phyloP scores from a whole-genome alignment of 2,797 vertebrate genomes.

The Oreochromis mossambicus region DNA sequence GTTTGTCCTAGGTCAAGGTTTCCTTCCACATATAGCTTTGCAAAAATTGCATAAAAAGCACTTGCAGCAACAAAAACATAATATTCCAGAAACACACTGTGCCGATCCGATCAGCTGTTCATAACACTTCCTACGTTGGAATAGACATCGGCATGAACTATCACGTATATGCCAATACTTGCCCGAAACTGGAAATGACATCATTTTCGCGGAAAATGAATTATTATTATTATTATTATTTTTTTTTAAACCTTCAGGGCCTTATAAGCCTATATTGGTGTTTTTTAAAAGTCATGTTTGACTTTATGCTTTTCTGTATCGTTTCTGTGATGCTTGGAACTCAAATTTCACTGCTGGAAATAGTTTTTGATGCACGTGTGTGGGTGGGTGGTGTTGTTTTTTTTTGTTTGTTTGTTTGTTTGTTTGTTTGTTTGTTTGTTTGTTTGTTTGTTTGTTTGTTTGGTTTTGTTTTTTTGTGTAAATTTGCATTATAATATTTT shows the following conservation, averaged over 20 bases:
- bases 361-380: neutral
- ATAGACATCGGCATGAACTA: rapidly evolving
- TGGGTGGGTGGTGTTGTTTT: neutral
- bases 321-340: neutral
- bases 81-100: rapidly evolving
- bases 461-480: neutral
- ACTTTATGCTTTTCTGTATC: rapidly evolving
- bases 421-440: too few relatives aligned
- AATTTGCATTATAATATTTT: neutral
- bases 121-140: rapidly evolving
- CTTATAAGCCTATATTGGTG: neutral
- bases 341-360: neutral
- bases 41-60: too few relatives aligned
- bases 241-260: neutral
- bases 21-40: too few relatives aligned
- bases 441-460: too few relatives aligned
- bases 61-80: too few relatives aligned
- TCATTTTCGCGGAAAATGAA: neutral
- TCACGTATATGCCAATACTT: rapidly evolving
- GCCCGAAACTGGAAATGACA: rapidly evolving
- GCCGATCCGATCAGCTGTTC: rapidly evolving
- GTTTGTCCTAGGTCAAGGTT: too few relatives aligned
- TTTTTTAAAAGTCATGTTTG: neutral
- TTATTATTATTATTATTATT: neutral
- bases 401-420: too few relatives aligned